Evolutionary conservation across 2,797 vertebrate species (phyloP), one percentile per base, ranked within the genome.

Genomic region (Danio jaintianensis): DNA sequence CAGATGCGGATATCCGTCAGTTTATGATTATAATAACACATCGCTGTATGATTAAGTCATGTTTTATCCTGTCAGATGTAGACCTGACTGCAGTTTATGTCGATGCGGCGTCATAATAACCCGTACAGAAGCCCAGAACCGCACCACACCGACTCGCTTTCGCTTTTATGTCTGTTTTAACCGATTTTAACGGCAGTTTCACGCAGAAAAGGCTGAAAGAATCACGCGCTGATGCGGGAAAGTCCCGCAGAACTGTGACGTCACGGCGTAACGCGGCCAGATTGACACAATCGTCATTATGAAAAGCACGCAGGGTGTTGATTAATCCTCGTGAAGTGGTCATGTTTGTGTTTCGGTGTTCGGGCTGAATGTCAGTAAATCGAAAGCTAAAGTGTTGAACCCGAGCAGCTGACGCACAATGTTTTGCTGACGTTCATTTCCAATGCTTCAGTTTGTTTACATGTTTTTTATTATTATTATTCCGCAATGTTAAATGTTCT

Each of bases 191-290:
- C 10, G 40, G 4, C 20, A 13, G 6, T 55, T 58, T 36, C 10
- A 18, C n/a, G 29, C 40, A 12, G 43, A 47, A 66, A 43, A 45
- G 1, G 9, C 1, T 0, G n/a, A 58, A 43, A 8, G 3, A 18
- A 42, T 20, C 53, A 68, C 45, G 62, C 20, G 64, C 11, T 45
- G 45, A 20, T 8, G 11, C 70, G 69, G 83, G 85, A 81, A 86
- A 48, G 68, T 76, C 83, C 80, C 85, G 22, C 53, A n/a, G 11
- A 4, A 22, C 3, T 0, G 66, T 84, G 78, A 79, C 80, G 81
- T 84, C 78, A 82, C 76, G 13, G 7, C 8, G 22, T 11, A 58
- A 18, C 15, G 47, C 22, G 10, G 22, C 15, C 42, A 29, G 11
- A 18, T 45, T 36, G 18, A 15, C 20, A 58, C 50, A 1, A 42